phyloP scores from a whole-genome alignment of 2,113 vertebrate species.

The Stigmatopora nigra region DNA sequence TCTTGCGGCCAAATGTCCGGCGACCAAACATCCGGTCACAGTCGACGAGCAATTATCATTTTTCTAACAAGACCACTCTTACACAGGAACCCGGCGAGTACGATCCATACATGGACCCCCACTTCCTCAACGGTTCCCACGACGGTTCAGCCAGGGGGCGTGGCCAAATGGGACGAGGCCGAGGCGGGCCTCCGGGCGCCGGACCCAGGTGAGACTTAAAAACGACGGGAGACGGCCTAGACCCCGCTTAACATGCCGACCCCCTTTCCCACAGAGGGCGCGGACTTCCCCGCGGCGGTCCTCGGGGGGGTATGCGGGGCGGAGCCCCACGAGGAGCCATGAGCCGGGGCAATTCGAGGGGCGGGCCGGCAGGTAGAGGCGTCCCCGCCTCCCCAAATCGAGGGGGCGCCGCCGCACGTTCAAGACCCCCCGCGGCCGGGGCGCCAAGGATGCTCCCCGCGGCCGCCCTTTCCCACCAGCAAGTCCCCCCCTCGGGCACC shows the following conservation, averaged over 20 bases:
- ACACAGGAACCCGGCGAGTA: slow-evolving; percentile 83
- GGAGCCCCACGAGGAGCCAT: slow-evolving; percentile 79
- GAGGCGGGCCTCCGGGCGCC: slow-evolving; percentile 81
- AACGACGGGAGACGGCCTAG: too few species aligned
- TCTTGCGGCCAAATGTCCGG: too few species aligned
- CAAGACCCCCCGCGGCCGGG: slow-evolving; percentile 75
- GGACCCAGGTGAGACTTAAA: slow-evolving; percentile 71
- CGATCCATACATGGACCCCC: slow-evolving; percentile 87
- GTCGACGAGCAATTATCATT: not conserved
- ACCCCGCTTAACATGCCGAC: not conserved
- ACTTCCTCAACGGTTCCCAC: slow-evolving; percentile 88
- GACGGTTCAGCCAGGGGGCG: slow-evolving; percentile 76
- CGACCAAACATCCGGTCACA: too few species aligned
- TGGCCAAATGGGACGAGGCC: slow-evolving; percentile 76
- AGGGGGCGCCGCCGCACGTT: slow-evolving; percentile 76
- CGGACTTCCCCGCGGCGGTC: slow-evolving; percentile 80
- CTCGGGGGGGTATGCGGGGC: slow-evolving; percentile 77
- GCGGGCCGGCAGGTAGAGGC: slow-evolving; percentile 76
- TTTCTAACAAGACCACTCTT: not conserved
- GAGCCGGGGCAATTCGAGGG: slow-evolving; percentile 76
- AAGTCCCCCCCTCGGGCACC: slow-evolving; percentile 56
- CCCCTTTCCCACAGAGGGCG: slow-evolving; percentile 70
- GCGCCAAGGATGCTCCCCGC: slow-evolving; percentile 85
- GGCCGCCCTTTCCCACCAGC: slow-evolving; percentile 64
- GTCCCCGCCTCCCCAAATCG: slow-evolving; percentile 74